Base-by-base conservation (phyloP, 1,140 invertebrate genomes). In the Drosophila parvula region DNA sequence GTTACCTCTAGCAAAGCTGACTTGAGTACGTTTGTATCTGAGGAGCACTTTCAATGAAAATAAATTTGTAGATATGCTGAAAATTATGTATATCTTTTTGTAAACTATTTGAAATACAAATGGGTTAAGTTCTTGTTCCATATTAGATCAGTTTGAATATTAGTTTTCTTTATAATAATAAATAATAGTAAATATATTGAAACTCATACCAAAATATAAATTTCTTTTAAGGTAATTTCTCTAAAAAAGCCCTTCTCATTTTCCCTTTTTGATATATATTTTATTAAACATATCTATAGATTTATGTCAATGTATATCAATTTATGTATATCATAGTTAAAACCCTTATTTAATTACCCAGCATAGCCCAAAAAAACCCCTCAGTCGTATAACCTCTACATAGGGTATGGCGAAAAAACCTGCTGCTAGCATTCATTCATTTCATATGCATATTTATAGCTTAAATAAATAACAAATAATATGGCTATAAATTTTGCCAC, bases 381-480 rank as follows among this genome's bases (percentile, higher is more conserved):
- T 34, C 30, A 53, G 27, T 36, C 9, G 9, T 18, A 34, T 62
- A 44, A 50, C 11, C 63, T 16, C 50, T 22, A 2, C n/a, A 16
- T 16, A 70, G 65, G 68, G 68, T 71, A 70, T 71, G 65, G n/a
- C 41, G 59, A 71, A 82, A 86, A 88, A 86, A 86, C 75, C 70
- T 77, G 78, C 79, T 88, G 83, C 67, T 76, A 36, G 64, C 76
- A 77, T 78, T 88, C 78, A 75, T 84, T 78, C 80, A 73, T 84
- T 78, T 80, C 69, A 80, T 80, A 89, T 88, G 83, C 83, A 88
- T 88, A 88, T 88, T 88, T 88, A 88, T 88, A 89, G 83, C 83
- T 89, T 89, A 88, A 89, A 88, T 89, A 88, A 88, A 88, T 88
- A 88, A 78, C 84, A 84, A 89, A 88, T 88, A 86, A 86, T 86